Percentiles rank a stretch among this genome's conserved stretches.
These are phyloP conservation scores for Plusia festucae DNA, from an alignment of 2,888 invertebrate species.

Conservation along the genomic window DNA sequence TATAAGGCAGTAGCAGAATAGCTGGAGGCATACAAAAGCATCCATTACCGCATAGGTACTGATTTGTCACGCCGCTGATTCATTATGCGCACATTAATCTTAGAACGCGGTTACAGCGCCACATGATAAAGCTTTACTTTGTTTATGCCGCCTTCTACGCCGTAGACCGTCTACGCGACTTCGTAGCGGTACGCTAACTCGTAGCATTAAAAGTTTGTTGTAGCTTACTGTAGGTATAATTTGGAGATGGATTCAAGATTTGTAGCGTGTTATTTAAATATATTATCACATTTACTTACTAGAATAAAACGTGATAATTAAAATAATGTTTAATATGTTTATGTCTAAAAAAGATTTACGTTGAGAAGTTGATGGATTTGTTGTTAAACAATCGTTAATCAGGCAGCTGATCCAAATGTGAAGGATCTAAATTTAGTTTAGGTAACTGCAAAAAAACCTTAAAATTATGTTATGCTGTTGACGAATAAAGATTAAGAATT, in stretches of 20 bases:
- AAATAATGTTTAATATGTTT: too few relatives aligned
- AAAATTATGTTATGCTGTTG: too few relatives aligned
- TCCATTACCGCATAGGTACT: slow-evolving; percentile 67
- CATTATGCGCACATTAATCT: slow-evolving; percentile 79
- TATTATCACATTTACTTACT: too few relatives aligned
- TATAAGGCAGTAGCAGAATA: slow-evolving; percentile 41
- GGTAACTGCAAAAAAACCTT: too few relatives aligned
- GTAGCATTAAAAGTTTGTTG: slow-evolving; percentile 28
- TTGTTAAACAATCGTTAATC: too few relatives aligned
- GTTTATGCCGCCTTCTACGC: slow-evolving; percentile 59
- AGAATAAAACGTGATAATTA: too few relatives aligned
- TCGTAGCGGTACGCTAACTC: slow-evolving; percentile 48
- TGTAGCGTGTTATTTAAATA: not conserved
- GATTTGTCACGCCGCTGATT: slow-evolving; percentile 86
- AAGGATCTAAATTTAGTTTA: too few relatives aligned
- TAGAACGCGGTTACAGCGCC: slow-evolving; percentile 69
- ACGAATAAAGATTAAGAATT: too few relatives aligned
- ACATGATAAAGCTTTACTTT: slow-evolving; percentile 73
- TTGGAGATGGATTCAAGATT: not conserved
- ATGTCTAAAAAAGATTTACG: too few relatives aligned
- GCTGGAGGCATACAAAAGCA: slow-evolving; percentile 48
- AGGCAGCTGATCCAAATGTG: too few relatives aligned
- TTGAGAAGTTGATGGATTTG: too few relatives aligned
- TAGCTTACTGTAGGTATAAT: not conserved
- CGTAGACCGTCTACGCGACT: slow-evolving; percentile 38